Conservation (phyloP, 2,113 vertebrate species). For the Hypanus sabinus region DNA sequence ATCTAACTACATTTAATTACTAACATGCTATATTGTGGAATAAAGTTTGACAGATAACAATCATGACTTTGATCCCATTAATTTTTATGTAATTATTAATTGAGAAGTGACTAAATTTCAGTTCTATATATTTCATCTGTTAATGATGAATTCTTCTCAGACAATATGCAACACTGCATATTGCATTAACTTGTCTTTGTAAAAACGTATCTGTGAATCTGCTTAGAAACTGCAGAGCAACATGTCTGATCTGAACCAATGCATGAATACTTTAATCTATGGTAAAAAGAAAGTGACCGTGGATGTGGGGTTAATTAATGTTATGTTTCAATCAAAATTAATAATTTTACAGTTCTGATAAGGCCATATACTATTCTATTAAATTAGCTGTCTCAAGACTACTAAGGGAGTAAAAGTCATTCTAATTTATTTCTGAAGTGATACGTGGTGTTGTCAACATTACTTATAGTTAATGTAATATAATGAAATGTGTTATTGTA, state of each 20-base stretch:
- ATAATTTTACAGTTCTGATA: background rate
- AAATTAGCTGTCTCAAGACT: background rate
- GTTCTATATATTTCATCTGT: background rate
- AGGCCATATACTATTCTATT: background rate
- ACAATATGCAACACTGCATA: background rate
- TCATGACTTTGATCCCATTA: background rate
- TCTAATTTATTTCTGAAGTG: background rate
- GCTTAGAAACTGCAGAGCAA: background rate
- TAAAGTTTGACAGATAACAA: background rate
- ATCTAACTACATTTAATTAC: no score
- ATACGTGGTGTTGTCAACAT: background rate
- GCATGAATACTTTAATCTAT: background rate
- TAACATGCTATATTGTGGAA: no score
- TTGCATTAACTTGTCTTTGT: background rate
- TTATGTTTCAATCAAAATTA: background rate
- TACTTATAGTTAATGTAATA: background rate
- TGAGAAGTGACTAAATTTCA: background rate
- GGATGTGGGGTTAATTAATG: constrained; percentile 18
- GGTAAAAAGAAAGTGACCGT: background rate
- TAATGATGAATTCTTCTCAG: background rate
- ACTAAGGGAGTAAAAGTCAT: background rate
- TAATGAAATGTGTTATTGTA: background rate
- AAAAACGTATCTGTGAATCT: background rate
- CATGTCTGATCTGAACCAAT: background rate
- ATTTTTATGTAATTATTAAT: background rate